phyloP scores from a whole-genome alignment of 2,888 invertebrate genomes.

The Drosophila testacea region DNA sequence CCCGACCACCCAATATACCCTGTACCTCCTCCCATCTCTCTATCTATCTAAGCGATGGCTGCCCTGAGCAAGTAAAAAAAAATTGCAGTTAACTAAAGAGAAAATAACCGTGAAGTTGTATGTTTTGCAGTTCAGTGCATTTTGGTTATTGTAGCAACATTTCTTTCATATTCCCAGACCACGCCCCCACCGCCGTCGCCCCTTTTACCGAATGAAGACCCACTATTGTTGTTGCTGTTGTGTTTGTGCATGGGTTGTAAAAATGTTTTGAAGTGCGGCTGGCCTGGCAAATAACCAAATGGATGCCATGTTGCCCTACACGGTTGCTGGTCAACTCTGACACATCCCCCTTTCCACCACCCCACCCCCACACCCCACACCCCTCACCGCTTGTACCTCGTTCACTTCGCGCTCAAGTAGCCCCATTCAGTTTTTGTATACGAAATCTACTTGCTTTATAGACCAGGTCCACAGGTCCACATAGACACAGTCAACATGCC shows the following conservation, averaged over 20 bases:
- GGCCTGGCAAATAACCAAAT: conserved; percentile 65
- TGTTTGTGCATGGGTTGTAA: conserved; percentile 60
- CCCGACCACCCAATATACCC: conserved; percentile 1
- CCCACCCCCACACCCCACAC: background rate
- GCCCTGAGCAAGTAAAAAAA: conserved; percentile 27
- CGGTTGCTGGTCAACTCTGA: conserved; percentile 40
- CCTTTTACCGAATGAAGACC: conserved; percentile 20
- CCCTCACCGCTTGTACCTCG: conserved; percentile 6
- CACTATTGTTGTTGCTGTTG: conserved; percentile 36
- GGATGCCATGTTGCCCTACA: conserved; percentile 43
- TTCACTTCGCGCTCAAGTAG: conserved; percentile 58
- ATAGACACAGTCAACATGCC: conserved; percentile 17
- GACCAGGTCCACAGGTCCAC: conserved; percentile 34
- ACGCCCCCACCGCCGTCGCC: background rate
- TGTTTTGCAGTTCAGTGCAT: conserved; percentile 79
- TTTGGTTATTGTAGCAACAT: conserved; percentile 64
- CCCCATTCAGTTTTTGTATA: conserved; percentile 59
- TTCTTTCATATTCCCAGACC: conserved; percentile 53
- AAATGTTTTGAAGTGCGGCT: conserved; percentile 68
- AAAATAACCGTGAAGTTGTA: conserved; percentile 78
- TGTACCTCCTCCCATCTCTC: background rate
- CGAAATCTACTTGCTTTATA: conserved; percentile 59
- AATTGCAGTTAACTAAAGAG: conserved; percentile 65
- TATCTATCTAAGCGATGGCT: conserved; percentile 3
- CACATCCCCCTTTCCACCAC: background rate